phyloP scores from a whole-genome alignment of 2,888 invertebrate species.

The Ichneumoninae sp. region DNA sequence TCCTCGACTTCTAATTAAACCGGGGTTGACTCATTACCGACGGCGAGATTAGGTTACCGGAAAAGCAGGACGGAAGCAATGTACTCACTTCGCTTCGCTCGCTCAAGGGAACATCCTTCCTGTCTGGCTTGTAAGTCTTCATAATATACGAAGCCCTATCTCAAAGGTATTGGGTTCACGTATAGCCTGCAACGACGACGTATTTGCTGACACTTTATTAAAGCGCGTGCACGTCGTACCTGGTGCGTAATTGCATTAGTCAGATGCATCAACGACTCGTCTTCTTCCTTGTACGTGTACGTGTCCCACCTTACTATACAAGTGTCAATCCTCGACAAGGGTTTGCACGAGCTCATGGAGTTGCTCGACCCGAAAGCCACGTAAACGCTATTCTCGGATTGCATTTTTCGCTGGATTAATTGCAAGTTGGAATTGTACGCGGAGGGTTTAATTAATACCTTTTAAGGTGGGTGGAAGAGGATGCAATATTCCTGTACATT shows the following conservation, averaged over 20 bases:
- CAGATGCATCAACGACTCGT: conserved; percentile 33
- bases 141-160: conserved; percentile 15
- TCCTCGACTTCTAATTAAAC: conserved; percentile 77
- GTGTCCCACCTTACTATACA: background rate
- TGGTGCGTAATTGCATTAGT: conserved; percentile 54
- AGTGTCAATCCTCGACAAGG: background rate
- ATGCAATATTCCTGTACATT: too few species aligned
- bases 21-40: conserved; percentile 78
- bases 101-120: conserved; percentile 33
- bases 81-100: background rate
- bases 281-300: conserved; percentile 13
- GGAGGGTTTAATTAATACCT: background rate
- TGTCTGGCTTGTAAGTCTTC: conserved; percentile 37
- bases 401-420: background rate
- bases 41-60: conserved; percentile 71
- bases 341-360: background rate
- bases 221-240: conserved; percentile 28
- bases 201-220: conserved; percentile 25
- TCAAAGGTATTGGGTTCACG: background rate
- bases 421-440: background rate
- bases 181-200: background rate
- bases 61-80: conserved; percentile 41
- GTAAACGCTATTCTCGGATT: conserved; percentile 14
- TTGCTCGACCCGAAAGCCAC: background rate
- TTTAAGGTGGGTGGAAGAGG: background rate